Base-by-base conservation (phyloP, 2,888 invertebrate species). In the Ormyrus pomaceus region DNA sequence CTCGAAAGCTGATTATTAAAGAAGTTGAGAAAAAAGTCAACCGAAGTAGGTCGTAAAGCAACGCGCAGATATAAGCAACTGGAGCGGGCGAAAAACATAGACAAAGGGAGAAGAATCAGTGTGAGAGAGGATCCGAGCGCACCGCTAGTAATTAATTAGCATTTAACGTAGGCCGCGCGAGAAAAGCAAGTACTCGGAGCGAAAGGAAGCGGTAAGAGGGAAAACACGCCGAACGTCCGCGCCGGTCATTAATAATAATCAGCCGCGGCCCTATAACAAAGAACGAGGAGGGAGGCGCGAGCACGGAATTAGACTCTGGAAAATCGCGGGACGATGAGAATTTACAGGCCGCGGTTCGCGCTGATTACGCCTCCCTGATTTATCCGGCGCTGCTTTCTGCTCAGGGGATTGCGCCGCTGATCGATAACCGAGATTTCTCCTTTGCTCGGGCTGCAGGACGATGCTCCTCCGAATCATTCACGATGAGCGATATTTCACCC, bases 141-240 rank as follows among this genome's bases (percentile, higher is more conserved):
- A 78, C 83, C 81, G 85, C 82, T 84, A 84, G 87, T 89, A 89
- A 89, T 89, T 89, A 89, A 89, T 89, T 89, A 88, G 88, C 87
- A 89, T 89, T 70, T 89, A 86, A 84, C 86, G 87, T 85, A 84
- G 84, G 84, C 10, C 64, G 6, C 13, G 10, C 10, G 11, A 53
- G 34, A 2, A 10, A 59, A 62, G 55, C 53, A 19, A 45, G n/a
- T 48, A 50, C 5, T 48, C 59, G 8, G 19, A 51, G 45, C 5
- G 48, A 61, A 50, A 84, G 82, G 34, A 34, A 34, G 34, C 34
- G 34, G 34, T 34, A 34, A 34, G 34, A 34, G 34, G 34, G 34
- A 34, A 34, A 83, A 83, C 85, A 68, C 48, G n/a, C 79, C 80
- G 19, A 68, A 82, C 84, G 85, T 83, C 83, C 84, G 82, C 85